A percentile compares a stretch with the other conserved stretches of the same genome.
Conservation (phyloP, 2,113 vertebrate genomes). For the Tympanuchus pallidicinctus region DNA sequence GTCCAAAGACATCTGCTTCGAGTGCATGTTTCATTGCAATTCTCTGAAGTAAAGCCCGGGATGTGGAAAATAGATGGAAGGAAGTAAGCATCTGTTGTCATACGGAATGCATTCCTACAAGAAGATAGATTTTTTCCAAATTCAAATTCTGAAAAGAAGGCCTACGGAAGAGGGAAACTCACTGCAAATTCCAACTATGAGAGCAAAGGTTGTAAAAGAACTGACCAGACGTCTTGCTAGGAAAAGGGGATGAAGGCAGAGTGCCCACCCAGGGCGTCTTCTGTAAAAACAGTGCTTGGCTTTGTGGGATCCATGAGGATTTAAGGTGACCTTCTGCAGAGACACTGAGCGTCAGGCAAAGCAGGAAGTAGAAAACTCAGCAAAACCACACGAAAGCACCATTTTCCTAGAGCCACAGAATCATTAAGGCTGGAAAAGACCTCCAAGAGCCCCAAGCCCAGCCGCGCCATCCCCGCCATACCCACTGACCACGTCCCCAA, state of each 20-base stretch:
- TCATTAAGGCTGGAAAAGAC: not conserved
- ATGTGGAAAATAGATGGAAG: not conserved
- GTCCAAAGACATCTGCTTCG: not conserved
- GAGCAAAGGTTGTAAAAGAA: not conserved
- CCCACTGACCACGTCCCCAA: not conserved
- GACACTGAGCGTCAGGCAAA: not conserved
- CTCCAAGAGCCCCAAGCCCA: not conserved
- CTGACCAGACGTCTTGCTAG: not conserved
- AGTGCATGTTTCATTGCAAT: not conserved
- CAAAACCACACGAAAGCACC: not conserved
- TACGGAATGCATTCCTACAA: not conserved
- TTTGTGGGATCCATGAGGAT: not conserved
- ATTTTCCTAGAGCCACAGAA: not conserved
- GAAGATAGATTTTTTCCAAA: not conserved
- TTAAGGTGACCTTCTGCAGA: not conserved
- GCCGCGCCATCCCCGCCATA: too few species aligned
- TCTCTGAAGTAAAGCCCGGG: not conserved
- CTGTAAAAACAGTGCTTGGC: not conserved
- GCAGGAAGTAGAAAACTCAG: not conserved
- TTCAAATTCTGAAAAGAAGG: not conserved
- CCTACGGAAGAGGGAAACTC: not conserved
- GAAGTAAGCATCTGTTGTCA: not conserved
- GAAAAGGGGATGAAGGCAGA: not conserved
- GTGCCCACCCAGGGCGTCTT: accelerated
- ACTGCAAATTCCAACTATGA: not conserved